phyloP scores from a whole-genome alignment of 1,140 invertebrate genomes.

The Philotrypesis tridentata region DNA sequence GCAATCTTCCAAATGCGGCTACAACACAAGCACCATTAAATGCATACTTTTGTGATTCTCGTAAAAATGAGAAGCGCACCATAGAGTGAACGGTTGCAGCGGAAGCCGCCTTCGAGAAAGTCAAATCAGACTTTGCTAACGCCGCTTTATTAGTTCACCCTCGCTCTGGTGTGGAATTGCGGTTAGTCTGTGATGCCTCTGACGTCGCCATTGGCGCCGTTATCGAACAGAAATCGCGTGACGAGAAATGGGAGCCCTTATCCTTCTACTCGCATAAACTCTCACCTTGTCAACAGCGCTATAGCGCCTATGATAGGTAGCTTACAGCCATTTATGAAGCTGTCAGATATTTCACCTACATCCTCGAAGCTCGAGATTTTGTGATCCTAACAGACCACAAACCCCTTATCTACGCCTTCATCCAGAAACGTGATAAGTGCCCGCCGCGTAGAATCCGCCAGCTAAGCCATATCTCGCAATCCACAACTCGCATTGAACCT shows the following conservation, averaged over 20 bases:
- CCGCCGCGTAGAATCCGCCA: no score
- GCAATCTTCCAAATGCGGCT: neutral
- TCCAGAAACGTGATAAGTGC: no score
- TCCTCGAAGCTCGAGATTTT: no score
- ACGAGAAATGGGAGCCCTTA: neutral
- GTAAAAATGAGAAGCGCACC: neutral
- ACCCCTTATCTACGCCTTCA: no score
- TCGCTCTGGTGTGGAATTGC: neutral
- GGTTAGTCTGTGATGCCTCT: no score
- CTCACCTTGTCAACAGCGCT: constrained; percentile 47
- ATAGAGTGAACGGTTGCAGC: constrained; percentile 9
- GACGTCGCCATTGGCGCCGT: constrained; percentile 10
- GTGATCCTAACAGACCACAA: no score
- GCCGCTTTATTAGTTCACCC: neutral
- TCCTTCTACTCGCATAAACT: constrained; percentile 33
- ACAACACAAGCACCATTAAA: neutral
- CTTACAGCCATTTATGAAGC: no score
- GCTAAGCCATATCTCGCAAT: no score
- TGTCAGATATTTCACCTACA: no score
- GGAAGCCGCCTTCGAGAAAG: no score
- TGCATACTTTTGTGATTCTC: neutral
- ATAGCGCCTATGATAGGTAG: no score
- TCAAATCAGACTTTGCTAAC: neutral
- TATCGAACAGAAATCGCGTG: neutral
- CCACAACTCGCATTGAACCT: no score